phyloP scores from a whole-genome alignment of 2,797 vertebrate species.

The Oreochromis mossambicus region DNA sequence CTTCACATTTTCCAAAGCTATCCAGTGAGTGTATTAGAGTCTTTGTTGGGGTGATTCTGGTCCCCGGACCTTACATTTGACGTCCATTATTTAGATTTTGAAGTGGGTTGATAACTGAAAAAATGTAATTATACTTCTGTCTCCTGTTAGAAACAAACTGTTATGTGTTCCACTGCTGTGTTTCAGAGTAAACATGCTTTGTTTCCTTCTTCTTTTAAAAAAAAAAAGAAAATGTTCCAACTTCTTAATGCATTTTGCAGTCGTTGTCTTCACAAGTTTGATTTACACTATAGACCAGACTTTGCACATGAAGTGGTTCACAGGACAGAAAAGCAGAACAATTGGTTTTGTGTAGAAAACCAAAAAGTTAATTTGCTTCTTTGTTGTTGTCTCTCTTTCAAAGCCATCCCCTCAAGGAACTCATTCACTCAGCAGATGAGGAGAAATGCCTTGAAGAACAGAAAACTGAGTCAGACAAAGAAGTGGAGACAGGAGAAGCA shows the following conservation, averaged over 20 bases:
- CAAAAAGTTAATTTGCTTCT: not conserved
- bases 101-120: not conserved
- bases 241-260: not conserved
- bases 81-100: not conserved
- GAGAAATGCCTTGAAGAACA: constrained; percentile 74
- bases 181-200: not conserved
- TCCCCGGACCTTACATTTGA: not conserved
- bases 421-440: constrained; percentile 79
- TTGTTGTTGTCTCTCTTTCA: constrained; percentile 28
- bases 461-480: constrained; percentile 66
- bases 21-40: not conserved
- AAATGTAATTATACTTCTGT: not conserved
- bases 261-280: not conserved
- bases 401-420: constrained; percentile 78
- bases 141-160: not conserved
- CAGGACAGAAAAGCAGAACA: not conserved
- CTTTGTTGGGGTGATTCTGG: not conserved
- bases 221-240: not conserved
- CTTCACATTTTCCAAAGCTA: not conserved
- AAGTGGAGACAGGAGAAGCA: constrained; percentile 71
- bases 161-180: not conserved
- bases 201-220: fast-evolving
- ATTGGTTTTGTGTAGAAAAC: not conserved
- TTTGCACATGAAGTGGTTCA: not conserved
- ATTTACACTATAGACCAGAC: not conserved